phyloP scores from a whole-genome alignment of 2,113 vertebrate species.

The Aegotheles bennettii region DNA sequence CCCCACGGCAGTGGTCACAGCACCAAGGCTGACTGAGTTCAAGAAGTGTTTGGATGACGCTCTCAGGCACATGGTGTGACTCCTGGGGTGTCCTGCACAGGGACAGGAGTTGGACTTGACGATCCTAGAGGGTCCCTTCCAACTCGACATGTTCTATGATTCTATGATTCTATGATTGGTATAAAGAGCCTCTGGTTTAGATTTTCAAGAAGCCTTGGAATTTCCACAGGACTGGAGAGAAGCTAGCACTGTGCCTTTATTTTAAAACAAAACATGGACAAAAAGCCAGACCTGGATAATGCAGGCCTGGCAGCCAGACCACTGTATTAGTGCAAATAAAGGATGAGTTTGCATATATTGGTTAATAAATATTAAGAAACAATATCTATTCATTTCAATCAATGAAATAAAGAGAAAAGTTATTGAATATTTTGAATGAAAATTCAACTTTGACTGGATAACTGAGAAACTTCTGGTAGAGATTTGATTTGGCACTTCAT shows the following conservation, averaged over 20 bases:
- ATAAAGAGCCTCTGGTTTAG: background rate
- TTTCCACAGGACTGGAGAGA: background rate
- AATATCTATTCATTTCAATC: background rate
- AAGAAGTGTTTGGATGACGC: too few relatives aligned
- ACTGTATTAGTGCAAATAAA: background rate
- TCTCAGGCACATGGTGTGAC: too few relatives aligned
- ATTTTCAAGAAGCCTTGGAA: conserved; percentile 3
- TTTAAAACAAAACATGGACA: background rate
- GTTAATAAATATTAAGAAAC: background rate
- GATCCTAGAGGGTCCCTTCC: too few relatives aligned
- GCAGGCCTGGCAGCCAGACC: background rate
- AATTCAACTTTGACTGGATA: background rate
- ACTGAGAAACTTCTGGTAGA: background rate
- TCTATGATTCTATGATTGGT: too few relatives aligned
- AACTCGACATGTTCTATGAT: too few relatives aligned
- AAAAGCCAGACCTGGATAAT: background rate
- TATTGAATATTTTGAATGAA: background rate
- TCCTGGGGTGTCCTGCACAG: too few relatives aligned
- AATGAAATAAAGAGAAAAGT: background rate
- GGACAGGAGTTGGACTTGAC: too few relatives aligned
- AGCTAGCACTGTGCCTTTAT: background rate
- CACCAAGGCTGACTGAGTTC: too few relatives aligned
- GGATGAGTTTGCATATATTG: background rate
- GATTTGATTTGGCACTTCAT: background rate
- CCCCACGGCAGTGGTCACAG: too few relatives aligned